These are phyloP conservation scores for Venturia canescens DNA, from an alignment of 1,140 invertebrate genomes.

Conservation along the genomic window DNA sequence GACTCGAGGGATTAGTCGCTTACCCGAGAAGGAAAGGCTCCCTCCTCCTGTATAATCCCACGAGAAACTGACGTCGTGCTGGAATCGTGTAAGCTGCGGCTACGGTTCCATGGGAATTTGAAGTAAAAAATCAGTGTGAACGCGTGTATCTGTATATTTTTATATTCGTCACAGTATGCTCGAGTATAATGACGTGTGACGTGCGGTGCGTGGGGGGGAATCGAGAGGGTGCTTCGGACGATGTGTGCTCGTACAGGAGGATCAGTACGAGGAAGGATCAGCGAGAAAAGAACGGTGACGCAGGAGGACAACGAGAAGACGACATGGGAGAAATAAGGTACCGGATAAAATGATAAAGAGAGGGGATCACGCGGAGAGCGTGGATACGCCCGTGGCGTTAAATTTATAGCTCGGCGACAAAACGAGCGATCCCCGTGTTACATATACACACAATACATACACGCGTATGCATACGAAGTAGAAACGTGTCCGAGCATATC, in stretches of 20 bases:
- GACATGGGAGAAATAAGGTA: slow-evolving; percentile 10
- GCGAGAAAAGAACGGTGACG: slow-evolving; percentile 15
- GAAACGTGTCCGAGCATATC: slow-evolving; percentile 11
- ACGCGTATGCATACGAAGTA: slow-evolving; percentile 23
- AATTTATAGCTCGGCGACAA: slow-evolving; percentile 48
- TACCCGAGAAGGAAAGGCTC: slow-evolving; percentile 21
- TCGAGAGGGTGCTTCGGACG: slow-evolving; percentile 3
- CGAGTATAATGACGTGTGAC: slow-evolving; percentile 4
- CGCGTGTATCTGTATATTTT: not conserved
- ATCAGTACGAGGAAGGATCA: slow-evolving; percentile 26
- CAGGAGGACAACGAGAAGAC: slow-evolving; percentile 24
- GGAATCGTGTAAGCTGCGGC: slow-evolving; percentile 26
- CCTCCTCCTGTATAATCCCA: slow-evolving; percentile 23
- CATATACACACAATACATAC: not conserved
- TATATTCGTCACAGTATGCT: slow-evolving; percentile 1
- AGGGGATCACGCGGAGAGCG: slow-evolving; percentile 32
- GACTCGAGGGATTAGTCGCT: slow-evolving; percentile 39
- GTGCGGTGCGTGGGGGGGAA: not conserved
- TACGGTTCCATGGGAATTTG: not conserved
- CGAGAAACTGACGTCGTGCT: slow-evolving; percentile 36
- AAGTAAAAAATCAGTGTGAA: not conserved
- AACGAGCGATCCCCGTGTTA: slow-evolving; percentile 27
- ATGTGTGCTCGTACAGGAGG: not conserved
- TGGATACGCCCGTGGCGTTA: slow-evolving; percentile 39
- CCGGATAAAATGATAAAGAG: slow-evolving; percentile 14